Base-by-base conservation (phyloP, 30 jellyfish, hydroid and myxozoan species). In the Rhopilema esculentum region DNA sequence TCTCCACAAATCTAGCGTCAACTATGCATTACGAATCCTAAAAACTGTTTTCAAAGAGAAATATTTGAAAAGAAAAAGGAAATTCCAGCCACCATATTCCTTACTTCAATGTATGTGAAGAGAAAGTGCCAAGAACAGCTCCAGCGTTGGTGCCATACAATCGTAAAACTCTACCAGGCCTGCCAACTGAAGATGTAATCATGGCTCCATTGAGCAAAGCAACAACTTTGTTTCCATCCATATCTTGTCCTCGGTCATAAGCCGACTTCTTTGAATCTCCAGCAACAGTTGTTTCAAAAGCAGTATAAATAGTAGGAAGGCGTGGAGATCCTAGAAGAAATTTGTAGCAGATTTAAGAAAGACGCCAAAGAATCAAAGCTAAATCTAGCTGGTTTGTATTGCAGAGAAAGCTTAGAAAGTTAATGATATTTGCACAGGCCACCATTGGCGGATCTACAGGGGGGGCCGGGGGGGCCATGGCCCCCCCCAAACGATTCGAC, bases 131-230 rank as follows among this genome's bases (percentile, higher is more conserved):
- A 27, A 62, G 75, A 29, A 16, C 65, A 19, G 93, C 93, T 1
- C 88, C 86, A 19, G 93, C 93, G 17, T 85, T 85, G 32, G 93
- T 85, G 24, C 93, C 93, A 57, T 50, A 24, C 16, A 85, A 25
- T 24, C 70, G 27, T 32, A 85, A 72, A 18, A 73, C 88, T 8
- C 72, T 73, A 25, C 93, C 88, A 62, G 82, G 82, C 33, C 93
- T 48, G 25, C 83, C 93, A 12, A 23, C 20, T 6, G 87, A 27
- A 18, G 80, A n/a, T 0, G 49, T 82, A 73, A 85, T 49, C n/a
- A 53, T 61, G 0, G 88, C 88, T 17, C 82, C 93, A 23, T 85
- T 72, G 7, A 17, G 0, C 88, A 85, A 30, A 8, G 65, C 62
- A 24, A 85, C 85, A 1, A 27, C 16, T 6, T 79, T 25, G n/a